Percentiles rank a stretch among this genome's conserved stretches.
These are phyloP conservation scores for Pygathrix nemaeus DNA, from an alignment of 2,113 vertebrate genomes.

Conservation along the genomic window DNA sequence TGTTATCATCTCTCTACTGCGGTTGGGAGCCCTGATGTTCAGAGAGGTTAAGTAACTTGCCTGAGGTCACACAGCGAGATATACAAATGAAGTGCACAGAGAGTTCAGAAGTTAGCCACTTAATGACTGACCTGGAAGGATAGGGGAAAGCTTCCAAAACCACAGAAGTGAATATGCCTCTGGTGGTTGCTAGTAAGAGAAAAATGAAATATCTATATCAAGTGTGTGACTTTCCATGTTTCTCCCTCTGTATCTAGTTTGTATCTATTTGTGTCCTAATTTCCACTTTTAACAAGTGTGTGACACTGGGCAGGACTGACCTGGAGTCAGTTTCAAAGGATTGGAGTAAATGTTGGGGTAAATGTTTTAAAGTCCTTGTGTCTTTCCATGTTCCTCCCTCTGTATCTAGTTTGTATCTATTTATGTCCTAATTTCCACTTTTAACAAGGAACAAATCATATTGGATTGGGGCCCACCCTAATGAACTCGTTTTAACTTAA, in stretches of 20 bases:
- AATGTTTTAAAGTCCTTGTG: neutral
- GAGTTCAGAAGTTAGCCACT: neutral
- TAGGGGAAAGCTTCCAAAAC: neutral
- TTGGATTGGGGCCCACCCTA: no score
- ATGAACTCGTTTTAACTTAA: no score
- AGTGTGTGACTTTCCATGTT: neutral
- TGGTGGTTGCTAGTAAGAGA: neutral
- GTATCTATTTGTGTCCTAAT: no score
- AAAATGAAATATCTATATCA: neutral
- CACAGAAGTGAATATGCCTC: neutral
- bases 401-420: no score
- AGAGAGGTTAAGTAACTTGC: conserved; percentile 14
- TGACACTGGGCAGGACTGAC: neutral
- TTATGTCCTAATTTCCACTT: no score
- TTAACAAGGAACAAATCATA: no score
- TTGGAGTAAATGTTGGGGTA: neutral
- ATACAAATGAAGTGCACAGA: neutral
- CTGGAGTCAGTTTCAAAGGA: no score
- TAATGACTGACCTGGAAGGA: neutral
- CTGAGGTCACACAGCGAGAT: neutral
- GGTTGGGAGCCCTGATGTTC: neutral
- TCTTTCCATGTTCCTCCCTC: no score
- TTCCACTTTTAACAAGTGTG: no score
- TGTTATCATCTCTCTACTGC: neutral
- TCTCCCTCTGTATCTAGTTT: no score